A percentile compares a stretch with the other conserved stretches of the same genome.
phyloP scores from a whole-genome alignment of 2,113 vertebrate species.

The Scomber scombrus region DNA sequence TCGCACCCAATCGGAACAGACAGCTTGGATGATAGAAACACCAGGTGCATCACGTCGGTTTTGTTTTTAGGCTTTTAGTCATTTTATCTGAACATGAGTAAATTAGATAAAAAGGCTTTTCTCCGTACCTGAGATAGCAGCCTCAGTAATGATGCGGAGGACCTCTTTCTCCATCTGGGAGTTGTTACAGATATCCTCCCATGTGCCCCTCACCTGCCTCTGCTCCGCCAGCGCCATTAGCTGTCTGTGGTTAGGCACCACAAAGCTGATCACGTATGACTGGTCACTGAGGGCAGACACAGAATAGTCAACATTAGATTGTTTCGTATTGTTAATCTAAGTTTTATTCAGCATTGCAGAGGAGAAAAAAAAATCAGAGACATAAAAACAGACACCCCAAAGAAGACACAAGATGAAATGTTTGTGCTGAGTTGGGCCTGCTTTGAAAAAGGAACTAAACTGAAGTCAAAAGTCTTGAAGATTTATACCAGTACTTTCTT shows the following conservation, averaged over 20 bases:
- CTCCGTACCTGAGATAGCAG: constrained; percentile 89
- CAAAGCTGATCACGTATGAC: constrained; percentile 96
- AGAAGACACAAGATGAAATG: neutral
- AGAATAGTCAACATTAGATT: neutral
- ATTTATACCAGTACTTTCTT: too few species aligned
- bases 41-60: neutral
- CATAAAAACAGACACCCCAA: neutral
- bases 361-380: neutral
- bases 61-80: too few species aligned
- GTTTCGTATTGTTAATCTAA: neutral
- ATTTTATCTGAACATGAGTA: neutral
- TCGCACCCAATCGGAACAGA: constrained; percentile 1
- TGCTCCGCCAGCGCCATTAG: constrained; percentile 89
- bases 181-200: constrained; percentile 95
- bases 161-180: constrained; percentile 93
- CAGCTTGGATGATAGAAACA: neutral
- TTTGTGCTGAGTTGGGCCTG: neutral
- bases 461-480: neutral
- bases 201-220: constrained; percentile 87
- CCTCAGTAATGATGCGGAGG: constrained; percentile 91
- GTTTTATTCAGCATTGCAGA: neutral
- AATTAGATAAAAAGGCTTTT: neutral
- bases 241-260: constrained; percentile 98
- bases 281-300: constrained; percentile 86
- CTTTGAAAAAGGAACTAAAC: neutral